A percentile compares a stretch with the other conserved stretches of the same genome.
phyloP scores from a whole-genome alignment of 2,888 invertebrate species.

The Caenorhabditis sp. region DNA sequence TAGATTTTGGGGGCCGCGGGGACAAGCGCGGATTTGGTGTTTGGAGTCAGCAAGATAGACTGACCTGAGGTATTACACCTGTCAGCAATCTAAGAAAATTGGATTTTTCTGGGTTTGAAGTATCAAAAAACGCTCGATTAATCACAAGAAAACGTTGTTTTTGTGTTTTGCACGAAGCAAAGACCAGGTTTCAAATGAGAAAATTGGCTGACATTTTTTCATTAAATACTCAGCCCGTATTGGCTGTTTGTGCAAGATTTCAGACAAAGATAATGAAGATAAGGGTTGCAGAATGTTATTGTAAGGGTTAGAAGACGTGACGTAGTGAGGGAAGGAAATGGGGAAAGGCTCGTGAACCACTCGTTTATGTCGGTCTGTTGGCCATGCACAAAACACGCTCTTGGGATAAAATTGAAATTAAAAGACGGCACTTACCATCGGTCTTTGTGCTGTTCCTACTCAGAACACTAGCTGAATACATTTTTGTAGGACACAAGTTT shows the following conservation, averaged over 20 bases:
- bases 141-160: too few species aligned
- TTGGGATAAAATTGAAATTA: not conserved
- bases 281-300: not conserved
- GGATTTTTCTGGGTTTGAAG: slow-evolving; percentile 8
- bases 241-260: slow-evolving; percentile 33
- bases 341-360: slow-evolving; percentile 1
- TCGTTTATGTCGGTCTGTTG: not conserved
- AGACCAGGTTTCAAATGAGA: not conserved
- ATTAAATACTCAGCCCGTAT: slow-evolving; percentile 15
- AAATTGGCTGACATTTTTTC: slow-evolving; percentile 10
- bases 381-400: slow-evolving; percentile 7
- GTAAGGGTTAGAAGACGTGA: not conserved
- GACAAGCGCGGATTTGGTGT: slow-evolving; percentile 22
- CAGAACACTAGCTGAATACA: slow-evolving; percentile 18
- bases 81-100: slow-evolving; percentile 6
- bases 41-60: slow-evolving; percentile 11
- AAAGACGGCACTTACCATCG: slow-evolving; percentile 23
- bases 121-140: too few species aligned
- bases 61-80: slow-evolving; percentile 11
- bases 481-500: not conserved
- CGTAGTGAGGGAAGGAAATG: slow-evolving; percentile 19
- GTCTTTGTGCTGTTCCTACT: slow-evolving; percentile 14
- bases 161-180: too few species aligned
- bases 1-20: slow-evolving; percentile 17
- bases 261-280: not conserved